phyloP scores from a whole-genome alignment of 2,888 invertebrate genomes.

The Dicyrtoma fusca region DNA sequence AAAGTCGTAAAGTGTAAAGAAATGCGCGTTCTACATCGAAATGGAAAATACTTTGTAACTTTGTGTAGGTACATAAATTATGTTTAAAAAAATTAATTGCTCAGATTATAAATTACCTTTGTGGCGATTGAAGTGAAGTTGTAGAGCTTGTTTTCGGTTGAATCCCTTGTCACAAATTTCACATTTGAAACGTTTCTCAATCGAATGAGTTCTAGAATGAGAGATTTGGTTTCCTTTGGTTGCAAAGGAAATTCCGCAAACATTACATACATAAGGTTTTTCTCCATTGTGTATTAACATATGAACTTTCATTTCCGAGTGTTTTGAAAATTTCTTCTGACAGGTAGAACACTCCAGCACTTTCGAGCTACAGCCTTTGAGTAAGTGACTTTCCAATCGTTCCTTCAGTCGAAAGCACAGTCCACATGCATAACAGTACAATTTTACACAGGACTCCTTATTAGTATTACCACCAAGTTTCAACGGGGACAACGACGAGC shows the following conservation, averaged over 20 bases:
- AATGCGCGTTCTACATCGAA: no score
- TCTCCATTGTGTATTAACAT: constrained; percentile 8
- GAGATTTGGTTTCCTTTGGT: constrained; percentile 8
- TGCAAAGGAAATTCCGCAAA: constrained; percentile 3
- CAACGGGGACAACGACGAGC: no score
- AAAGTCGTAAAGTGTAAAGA: no score
- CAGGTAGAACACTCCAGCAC: constrained; percentile 7
- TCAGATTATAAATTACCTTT: constrained; percentile 15
- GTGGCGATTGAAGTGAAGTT: constrained; percentile 30
- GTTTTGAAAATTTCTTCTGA: constrained; percentile 14
- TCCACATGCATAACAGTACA: constrained; percentile 17
- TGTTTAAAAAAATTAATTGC: background rate
- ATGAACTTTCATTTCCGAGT: constrained; percentile 11
- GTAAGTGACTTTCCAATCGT: constrained; percentile 6
- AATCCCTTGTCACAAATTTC: constrained; percentile 25
- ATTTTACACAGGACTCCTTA: no score
- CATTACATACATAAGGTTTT: constrained; percentile 16
- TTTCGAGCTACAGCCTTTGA: constrained; percentile 7
- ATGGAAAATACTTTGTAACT: no score
- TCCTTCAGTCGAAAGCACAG: constrained; percentile 6
- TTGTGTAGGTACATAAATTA: no score
- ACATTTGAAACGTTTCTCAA: constrained; percentile 19
- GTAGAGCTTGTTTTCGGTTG: constrained; percentile 27
- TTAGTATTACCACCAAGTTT: no score
- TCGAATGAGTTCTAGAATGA: constrained; percentile 12